phyloP scores from a whole-genome alignment of 2,113 vertebrate species.

The Nothobranchius furzeri region DNA sequence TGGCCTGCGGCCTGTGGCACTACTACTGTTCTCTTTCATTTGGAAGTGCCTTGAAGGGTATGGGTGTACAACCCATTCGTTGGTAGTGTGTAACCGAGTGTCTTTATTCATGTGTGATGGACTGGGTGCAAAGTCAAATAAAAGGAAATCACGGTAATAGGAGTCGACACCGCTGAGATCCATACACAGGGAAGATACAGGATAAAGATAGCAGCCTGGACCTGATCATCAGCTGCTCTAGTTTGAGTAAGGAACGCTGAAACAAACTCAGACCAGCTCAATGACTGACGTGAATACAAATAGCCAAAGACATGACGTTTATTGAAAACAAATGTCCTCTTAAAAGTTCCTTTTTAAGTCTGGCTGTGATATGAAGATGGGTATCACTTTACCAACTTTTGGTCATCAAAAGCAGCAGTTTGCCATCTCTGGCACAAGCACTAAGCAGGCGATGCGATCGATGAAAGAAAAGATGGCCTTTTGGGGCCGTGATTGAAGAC shows the following conservation, averaged over 20 bases:
- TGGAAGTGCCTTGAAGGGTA: conserved; percentile 45
- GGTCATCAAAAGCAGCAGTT: conserved; percentile 39
- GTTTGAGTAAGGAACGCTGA: conserved; percentile 34
- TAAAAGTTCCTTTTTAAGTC: conserved; percentile 32
- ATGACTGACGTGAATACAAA: conserved; percentile 56
- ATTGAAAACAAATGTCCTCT: conserved; percentile 35
- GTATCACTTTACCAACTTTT: conserved; percentile 42
- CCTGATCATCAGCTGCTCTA: conserved; percentile 53
- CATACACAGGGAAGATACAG: conserved; percentile 30
- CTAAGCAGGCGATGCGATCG: conserved; percentile 21
- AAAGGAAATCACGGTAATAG: conserved; percentile 66
- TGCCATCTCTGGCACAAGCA: conserved; percentile 41
- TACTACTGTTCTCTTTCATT: conserved; percentile 61
- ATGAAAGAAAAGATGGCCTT: conserved; percentile 25
- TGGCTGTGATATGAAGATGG: conserved; percentile 51
- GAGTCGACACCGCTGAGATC: conserved; percentile 50
- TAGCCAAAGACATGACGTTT: conserved; percentile 40
- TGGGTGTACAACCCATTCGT: conserved; percentile 36
- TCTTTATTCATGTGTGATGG: conserved; percentile 19
- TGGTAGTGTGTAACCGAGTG: not conserved
- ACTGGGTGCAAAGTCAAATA: conserved; percentile 42
- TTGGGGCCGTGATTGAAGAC: conserved; percentile 29
- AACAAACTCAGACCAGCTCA: conserved; percentile 12
- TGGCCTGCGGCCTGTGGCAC: conserved; percentile 61
- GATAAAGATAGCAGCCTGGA: conserved; percentile 48